A percentile compares a stretch with the other conserved stretches of the same genome.
Conservation (phyloP, 2,113 vertebrate species). For the Xiphophorus couchianus region DNA sequence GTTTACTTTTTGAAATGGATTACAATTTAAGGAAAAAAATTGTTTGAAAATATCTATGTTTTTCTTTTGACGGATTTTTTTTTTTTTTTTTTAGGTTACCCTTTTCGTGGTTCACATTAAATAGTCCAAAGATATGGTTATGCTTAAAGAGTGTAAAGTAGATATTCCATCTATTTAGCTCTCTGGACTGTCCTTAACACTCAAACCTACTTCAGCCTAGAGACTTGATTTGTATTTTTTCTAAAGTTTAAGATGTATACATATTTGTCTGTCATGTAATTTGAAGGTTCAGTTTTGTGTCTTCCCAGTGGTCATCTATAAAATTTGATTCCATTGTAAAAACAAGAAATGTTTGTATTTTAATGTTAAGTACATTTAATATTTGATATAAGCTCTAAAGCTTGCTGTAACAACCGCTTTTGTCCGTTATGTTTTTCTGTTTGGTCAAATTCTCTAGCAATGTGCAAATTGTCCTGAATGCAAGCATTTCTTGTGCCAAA, state of each 20-base stretch:
- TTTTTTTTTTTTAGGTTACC: constrained; percentile 28
- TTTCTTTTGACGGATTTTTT: neutral
- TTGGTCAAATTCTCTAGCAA: constrained; percentile 30
- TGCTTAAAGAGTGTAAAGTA: constrained; percentile 52
- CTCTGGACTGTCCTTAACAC: constrained; percentile 43
- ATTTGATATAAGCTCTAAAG: neutral
- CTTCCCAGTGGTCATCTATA: constrained; percentile 25
- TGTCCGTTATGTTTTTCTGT: constrained; percentile 10
- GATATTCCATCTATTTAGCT: constrained; percentile 45
- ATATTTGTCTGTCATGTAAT: constrained; percentile 27
- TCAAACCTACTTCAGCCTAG: constrained; percentile 41
- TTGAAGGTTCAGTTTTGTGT: constrained; percentile 19
- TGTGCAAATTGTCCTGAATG: constrained; percentile 15
- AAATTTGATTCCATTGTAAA: constrained; percentile 18
- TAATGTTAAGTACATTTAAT: constrained; percentile 20
- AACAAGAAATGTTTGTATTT: constrained; percentile 18
- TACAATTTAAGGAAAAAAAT: constrained; percentile 1
- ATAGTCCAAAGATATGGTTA: constrained; percentile 54
- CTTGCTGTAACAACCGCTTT: constrained; percentile 17
- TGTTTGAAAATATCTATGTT: neutral
- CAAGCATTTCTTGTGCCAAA: neutral
- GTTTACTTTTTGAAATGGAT: constrained; percentile 10
- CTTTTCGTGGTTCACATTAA: constrained; percentile 21
- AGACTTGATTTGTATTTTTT: constrained; percentile 35
- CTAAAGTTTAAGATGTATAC: constrained; percentile 38